Conservation (phyloP, 2,888 invertebrate species). For the Luperina testacea region DNA sequence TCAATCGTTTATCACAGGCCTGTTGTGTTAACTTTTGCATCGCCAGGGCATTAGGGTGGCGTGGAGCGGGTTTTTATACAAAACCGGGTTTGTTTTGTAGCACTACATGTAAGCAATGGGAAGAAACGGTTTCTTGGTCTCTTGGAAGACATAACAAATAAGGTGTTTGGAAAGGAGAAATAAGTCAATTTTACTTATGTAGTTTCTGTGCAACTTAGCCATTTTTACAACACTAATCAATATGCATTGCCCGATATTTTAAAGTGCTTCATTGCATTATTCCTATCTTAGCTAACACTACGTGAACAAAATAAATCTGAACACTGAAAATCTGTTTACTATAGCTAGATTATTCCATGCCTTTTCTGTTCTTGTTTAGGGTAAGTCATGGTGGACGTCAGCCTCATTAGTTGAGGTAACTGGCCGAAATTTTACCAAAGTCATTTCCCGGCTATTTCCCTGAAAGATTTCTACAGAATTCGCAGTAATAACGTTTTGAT, state of each 20-base stretch:
- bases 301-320: neutral
- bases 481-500: slow-evolving; percentile 58
- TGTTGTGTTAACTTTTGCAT: slow-evolving; percentile 88
- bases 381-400: slow-evolving; percentile 85
- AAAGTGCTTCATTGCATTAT: neutral
- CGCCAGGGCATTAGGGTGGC: slow-evolving; percentile 65
- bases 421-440: slow-evolving; percentile 84
- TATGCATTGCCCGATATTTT: neutral
- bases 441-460: slow-evolving; percentile 82
- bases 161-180: neutral
- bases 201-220: neutral
- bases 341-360: slow-evolving; percentile 64
- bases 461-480: slow-evolving; percentile 77
- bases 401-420: slow-evolving; percentile 88
- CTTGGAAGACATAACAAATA: neutral
- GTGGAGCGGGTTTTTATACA: slow-evolving; percentile 66
- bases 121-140: no score
- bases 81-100: neutral
- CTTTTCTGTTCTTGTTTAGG: slow-evolving; percentile 78
- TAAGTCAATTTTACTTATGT: neutral
- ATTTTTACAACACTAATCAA: neutral
- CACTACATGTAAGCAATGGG: neutral
- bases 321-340: neutral
- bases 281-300: neutral
- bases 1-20: slow-evolving; percentile 89